Conservation (phyloP, 2,113 vertebrate genomes). For the Limnothrissa miodon region DNA sequence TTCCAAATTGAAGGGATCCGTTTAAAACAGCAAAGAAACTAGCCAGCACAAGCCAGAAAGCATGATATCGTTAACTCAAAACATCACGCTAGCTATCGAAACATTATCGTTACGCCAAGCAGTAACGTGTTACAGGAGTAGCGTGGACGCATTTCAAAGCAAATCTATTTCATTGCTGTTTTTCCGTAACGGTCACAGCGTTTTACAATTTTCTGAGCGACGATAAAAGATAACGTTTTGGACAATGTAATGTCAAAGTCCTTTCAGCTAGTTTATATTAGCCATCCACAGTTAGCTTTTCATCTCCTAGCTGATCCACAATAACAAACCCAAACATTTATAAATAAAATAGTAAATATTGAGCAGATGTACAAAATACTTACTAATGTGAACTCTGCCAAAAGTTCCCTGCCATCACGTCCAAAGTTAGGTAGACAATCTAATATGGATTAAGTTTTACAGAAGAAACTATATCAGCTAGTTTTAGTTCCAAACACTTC, state of each 20-base stretch:
- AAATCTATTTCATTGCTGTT: neutral
- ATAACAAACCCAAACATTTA: neutral
- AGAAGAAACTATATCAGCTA: neutral
- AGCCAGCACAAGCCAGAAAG: too few relatives aligned
- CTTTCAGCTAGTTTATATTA: neutral
- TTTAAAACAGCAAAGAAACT: neutral
- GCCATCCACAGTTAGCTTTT: neutral
- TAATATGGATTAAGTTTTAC: constrained; percentile 31
- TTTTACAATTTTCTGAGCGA: neutral
- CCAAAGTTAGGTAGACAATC: constrained; percentile 55
- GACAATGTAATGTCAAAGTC: neutral
- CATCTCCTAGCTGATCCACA: neutral
- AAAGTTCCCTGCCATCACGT: constrained; percentile 76
- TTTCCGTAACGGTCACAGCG: neutral
- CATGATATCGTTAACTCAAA: neutral
- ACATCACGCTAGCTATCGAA: neutral
- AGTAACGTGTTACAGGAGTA: neutral
- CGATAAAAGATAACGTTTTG: neutral
- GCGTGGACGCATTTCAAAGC: neutral
- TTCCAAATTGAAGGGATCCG: too few relatives aligned
- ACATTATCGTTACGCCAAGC: too few relatives aligned
- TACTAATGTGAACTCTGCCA: constrained; percentile 82
- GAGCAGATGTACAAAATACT: constrained; percentile 43
- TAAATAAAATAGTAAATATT: neutral
- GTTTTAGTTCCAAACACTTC: constrained; percentile 5